Percentiles rank a stretch among this genome's conserved stretches.
phyloP scores from a whole-genome alignment of 2,797 vertebrate genomes.

The Thripadectes ignobilis region DNA sequence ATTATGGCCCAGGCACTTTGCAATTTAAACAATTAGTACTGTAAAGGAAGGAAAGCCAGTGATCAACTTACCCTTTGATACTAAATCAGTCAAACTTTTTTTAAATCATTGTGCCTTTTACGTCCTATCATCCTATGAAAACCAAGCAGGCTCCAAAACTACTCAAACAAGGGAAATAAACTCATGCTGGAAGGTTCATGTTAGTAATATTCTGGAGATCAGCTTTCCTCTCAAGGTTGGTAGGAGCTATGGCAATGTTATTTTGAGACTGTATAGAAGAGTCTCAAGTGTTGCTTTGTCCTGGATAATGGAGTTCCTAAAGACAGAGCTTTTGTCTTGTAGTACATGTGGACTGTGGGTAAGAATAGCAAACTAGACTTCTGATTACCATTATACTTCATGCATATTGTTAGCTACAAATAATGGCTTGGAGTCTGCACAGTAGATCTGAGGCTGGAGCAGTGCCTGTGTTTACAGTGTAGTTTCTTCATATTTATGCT shows the following conservation, averaged over 20 bases:
- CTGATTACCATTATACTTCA: not conserved
- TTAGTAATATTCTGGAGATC: not conserved
- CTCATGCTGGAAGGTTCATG: not conserved
- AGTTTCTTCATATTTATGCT: not conserved
- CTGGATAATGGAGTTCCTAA: not conserved
- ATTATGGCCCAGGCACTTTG: not conserved
- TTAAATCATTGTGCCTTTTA: not conserved
- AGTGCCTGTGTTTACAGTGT: not conserved
- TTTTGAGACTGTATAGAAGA: not conserved
- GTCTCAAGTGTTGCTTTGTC: not conserved
- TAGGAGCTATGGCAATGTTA: not conserved
- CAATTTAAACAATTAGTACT: not conserved
- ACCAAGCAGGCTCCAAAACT: not conserved
- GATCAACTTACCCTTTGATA: not conserved
- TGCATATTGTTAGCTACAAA: not conserved
- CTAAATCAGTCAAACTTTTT: not conserved
- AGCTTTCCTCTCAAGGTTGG: not conserved
- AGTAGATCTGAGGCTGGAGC: not conserved
- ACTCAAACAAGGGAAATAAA: not conserved
- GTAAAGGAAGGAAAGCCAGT: not conserved
- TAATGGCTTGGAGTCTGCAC: not conserved
- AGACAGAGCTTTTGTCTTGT: not conserved
- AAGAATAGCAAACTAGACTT: not conserved
- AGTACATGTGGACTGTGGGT: fast-evolving
- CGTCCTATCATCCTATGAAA: not conserved